Evolutionary conservation across 1,140 invertebrate species (phyloP).

Genomic region (Steinernema feltiae): DNA sequence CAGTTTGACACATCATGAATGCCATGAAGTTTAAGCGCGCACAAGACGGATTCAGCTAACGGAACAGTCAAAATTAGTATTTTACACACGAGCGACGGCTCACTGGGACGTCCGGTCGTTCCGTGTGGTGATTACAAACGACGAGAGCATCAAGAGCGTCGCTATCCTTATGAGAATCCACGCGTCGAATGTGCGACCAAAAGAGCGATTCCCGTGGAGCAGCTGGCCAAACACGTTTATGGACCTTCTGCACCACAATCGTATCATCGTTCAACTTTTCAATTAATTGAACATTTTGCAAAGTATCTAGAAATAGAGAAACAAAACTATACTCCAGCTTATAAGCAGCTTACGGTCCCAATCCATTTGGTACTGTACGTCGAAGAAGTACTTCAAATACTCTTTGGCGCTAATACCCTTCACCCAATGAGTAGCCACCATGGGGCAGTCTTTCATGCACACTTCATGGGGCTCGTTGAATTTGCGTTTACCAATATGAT

Average conservation of each 20-base stretch:
- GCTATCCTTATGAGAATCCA: conserved; percentile 31
- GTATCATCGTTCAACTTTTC: conserved; percentile 86
- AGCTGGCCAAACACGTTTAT: conserved; percentile 97
- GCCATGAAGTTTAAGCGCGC: conserved; percentile 88
- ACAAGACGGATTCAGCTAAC: conserved; percentile 67
- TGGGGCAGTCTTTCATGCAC: too few relatives aligned
- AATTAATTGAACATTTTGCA: conserved; percentile 80
- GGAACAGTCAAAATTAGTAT: conserved; percentile 19
- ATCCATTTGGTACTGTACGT: conserved; percentile 86
- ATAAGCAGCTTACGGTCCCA: conserved; percentile 77
- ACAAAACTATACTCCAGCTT: not conserved
- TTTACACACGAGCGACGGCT: conserved; percentile 59
- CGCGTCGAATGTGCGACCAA: conserved; percentile 81
- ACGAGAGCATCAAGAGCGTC: conserved; percentile 71
- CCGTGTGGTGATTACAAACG: conserved; percentile 89
- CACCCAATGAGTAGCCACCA: conserved; percentile 19
- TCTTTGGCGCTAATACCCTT: conserved; percentile 89
- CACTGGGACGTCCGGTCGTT: conserved; percentile 74
- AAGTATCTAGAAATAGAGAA: conserved; percentile 72
- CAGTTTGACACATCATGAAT: conserved; percentile 88
- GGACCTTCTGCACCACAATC: conserved; percentile 82
- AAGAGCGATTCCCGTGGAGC: conserved; percentile 94
- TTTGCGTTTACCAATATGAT: conserved; percentile 62
- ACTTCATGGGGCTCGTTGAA: too few relatives aligned
- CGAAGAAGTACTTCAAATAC: conserved; percentile 95